A percentile compares a stretch with the other conserved stretches of the same genome.
phyloP scores from a whole-genome alignment of 2,888 invertebrate species.

The Exocentrus adspersus region DNA sequence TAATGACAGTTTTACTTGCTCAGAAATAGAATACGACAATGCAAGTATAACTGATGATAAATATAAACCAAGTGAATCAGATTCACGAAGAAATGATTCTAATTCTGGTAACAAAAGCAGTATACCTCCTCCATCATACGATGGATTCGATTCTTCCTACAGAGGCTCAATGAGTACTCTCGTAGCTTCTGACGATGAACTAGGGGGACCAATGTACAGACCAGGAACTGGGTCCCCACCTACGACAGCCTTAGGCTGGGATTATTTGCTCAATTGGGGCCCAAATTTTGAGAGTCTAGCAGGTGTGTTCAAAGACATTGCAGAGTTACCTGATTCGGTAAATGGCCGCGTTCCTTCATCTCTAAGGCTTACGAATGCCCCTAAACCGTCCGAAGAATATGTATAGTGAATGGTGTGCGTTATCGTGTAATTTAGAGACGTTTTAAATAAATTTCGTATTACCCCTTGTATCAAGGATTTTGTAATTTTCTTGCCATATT shows the following conservation, averaged over 20 bases:
- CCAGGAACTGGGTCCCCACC: constrained; percentile 83
- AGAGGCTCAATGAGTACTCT: constrained; percentile 92
- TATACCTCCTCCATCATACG: constrained; percentile 82
- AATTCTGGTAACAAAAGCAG: constrained; percentile 68
- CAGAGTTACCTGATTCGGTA: constrained; percentile 88
- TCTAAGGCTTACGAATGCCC: constrained; percentile 80
- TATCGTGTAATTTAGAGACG: constrained; percentile 23
- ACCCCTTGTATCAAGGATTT: constrained; percentile 61
- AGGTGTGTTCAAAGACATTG: constrained; percentile 96
- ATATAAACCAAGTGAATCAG: constrained; percentile 63
- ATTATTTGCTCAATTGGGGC: constrained; percentile 95
- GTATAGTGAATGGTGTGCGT: constrained; percentile 66
- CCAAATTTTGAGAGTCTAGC: constrained; percentile 95
- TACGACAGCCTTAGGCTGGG: constrained; percentile 87
- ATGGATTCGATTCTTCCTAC: constrained; percentile 94
- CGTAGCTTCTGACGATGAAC: constrained; percentile 92
- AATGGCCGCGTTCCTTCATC: constrained; percentile 78
- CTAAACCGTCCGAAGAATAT: constrained; percentile 91
- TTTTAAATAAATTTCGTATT: constrained; percentile 34
- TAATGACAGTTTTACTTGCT: constrained; percentile 97
- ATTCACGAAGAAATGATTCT: constrained; percentile 56
- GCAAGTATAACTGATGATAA: constrained; percentile 86
- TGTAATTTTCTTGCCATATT: constrained; percentile 60
- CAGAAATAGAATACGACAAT: constrained; percentile 96
- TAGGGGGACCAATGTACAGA: constrained; percentile 81